Conservation (phyloP, 2,113 vertebrate species). For the Danionella cerebrum region DNA sequence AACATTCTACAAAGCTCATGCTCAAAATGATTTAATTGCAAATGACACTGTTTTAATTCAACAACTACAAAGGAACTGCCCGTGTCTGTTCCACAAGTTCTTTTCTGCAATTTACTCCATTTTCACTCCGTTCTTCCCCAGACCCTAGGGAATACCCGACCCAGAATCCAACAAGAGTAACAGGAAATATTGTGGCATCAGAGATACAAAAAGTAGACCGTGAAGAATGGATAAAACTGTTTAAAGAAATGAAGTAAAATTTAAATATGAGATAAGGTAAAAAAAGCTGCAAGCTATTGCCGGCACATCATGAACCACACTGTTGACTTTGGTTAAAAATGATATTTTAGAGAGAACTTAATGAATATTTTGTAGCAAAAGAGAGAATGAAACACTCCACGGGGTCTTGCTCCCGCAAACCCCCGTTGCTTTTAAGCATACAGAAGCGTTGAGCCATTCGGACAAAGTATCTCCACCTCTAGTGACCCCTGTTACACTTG, state of each 20-base stretch:
- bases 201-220: slow-evolving; percentile 37
- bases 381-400: not conserved
- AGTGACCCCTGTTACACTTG: not conserved
- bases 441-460: slow-evolving; percentile 11
- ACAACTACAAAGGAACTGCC: too few relatives aligned
- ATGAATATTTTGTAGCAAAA: not conserved
- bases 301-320: too few relatives aligned
- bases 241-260: slow-evolving; percentile 8
- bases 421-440: not conserved
- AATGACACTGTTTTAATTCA: too few relatives aligned
- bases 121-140: slow-evolving; percentile 16
- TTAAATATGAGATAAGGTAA: not conserved
- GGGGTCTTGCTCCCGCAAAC: not conserved
- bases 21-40: too few relatives aligned
- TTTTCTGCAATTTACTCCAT: not conserved
- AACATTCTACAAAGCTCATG: too few relatives aligned
- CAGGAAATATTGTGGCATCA: slow-evolving; percentile 53
- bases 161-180: slow-evolving; percentile 59
- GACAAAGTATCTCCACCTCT: slow-evolving; percentile 3
- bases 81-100: too few relatives aligned
- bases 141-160: slow-evolving; percentile 59
- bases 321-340: not conserved
- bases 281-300: too few relatives aligned
- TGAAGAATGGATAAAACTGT: not conserved
- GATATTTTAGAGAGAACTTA: not conserved